Base-by-base conservation (phyloP, 2,888 invertebrate species). In the Drosophila kanekoi region DNA sequence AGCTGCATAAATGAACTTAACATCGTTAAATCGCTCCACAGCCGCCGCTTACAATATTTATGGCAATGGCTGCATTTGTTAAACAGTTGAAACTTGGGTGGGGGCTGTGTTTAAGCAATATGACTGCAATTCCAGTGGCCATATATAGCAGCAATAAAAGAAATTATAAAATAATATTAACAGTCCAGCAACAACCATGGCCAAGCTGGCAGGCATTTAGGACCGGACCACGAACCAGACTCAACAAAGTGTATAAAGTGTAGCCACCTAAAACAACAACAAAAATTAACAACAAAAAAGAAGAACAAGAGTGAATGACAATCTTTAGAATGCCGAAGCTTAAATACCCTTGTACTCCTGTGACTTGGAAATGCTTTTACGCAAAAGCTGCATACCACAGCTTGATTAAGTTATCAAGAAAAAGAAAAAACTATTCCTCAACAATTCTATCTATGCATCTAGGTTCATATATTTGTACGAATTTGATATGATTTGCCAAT, bases 121-220 rank as follows among this genome's bases (percentile, higher is more conserved):
- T 63, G 65, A 43, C 62, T 10, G 59, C 48, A 37, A 59, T 70
- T 58, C 48, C 49, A 67, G 47, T 53, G 44, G 35, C 56, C 64
- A 52, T 58, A 72, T 69, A 68, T 67, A 63, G 64, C 49, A 48
- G 69, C 78, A 77, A 83, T 83, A 79, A 81, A 83, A 66, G 83
- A 83, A 83, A 87, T 83, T 83, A 84, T 87, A 84, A 79, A 87
- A 87, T 84, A 77, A 87, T 83, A 84, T 86, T 78, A 82, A 77
- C 81, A 78, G 80, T 76, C 84, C 65, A 58, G 62, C 63, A 82
- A 64, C 61, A 72, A 62, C 64, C 47, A 60, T 56, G 48, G 40
- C 44, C 37, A 51, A 62, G 61, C 70, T 58, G 59, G 48, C 61
- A 61, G 51, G 48, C 77, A 84, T 77, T 80, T 73, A 81, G 81